Evolutionary conservation across 1,140 invertebrate species (phyloP).

Genomic region (Drosophila baimaii): DNA sequence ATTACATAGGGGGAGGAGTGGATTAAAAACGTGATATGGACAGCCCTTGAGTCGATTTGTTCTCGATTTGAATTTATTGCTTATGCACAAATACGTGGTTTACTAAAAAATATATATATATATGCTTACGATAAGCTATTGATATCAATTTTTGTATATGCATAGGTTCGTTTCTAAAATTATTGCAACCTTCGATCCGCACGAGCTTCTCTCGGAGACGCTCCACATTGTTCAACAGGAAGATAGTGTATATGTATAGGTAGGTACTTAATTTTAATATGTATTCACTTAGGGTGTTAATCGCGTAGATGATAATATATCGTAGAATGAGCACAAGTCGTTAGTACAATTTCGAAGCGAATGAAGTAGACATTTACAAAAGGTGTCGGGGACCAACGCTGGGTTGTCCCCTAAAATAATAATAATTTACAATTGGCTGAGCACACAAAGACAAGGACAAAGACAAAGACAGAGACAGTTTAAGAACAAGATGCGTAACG

Average conservation of each 20-base stretch:
- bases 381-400: constrained; percentile 17
- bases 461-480: no score
- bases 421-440: constrained; percentile 62
- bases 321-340: constrained; percentile 35
- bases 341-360: constrained; percentile 29
- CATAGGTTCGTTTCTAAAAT: constrained; percentile 46
- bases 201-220: constrained; percentile 36
- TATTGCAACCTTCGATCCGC: constrained; percentile 58
- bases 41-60: constrained; percentile 27
- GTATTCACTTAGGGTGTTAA: constrained; percentile 21
- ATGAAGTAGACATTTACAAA: constrained; percentile 63
- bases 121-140: constrained; percentile 56
- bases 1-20: no score
- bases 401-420: constrained; percentile 26
- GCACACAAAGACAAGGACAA: no score
- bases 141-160: constrained; percentile 63
- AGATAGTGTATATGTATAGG: constrained; percentile 47
- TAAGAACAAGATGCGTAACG: no score
- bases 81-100: constrained; percentile 52
- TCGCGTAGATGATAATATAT: constrained; percentile 8
- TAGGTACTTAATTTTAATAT: constrained; percentile 52
- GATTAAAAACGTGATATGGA: no score
- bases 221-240: constrained; percentile 56
- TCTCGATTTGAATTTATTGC: constrained; percentile 27
- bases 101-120: constrained; percentile 60